phyloP scores from a whole-genome alignment of 2,113 vertebrate species.

The Oncorhynchus keta region DNA sequence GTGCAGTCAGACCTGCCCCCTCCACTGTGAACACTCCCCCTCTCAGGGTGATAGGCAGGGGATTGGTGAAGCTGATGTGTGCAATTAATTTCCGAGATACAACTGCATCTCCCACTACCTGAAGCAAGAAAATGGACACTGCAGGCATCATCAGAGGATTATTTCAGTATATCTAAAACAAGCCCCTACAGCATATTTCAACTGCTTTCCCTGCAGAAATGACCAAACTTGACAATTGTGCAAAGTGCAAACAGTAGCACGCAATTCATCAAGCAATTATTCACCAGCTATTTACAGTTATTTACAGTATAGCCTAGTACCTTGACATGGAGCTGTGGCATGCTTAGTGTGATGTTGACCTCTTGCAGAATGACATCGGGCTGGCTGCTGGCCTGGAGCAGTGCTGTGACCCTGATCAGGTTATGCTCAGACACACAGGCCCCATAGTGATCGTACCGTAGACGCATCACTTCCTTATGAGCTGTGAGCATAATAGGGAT shows the following conservation, averaged over 20 bases:
- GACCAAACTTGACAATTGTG: too few relatives aligned
- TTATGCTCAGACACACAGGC: slow-evolving; percentile 67
- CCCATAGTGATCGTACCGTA: slow-evolving; percentile 70
- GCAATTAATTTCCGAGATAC: slow-evolving; percentile 45
- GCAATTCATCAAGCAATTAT: too few relatives aligned
- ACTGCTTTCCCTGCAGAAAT: slow-evolving; percentile 29
- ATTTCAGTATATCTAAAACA: too few relatives aligned
- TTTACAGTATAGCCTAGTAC: slow-evolving; percentile 35
- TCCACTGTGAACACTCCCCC: slow-evolving; percentile 74
- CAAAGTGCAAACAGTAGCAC: too few relatives aligned
- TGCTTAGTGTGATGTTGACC: slow-evolving; percentile 67
- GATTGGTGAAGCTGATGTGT: slow-evolving; percentile 72
- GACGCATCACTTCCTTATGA: slow-evolving; percentile 70
- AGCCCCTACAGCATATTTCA: too few relatives aligned
- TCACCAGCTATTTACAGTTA: too few relatives aligned
- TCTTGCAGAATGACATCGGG: slow-evolving; percentile 53
- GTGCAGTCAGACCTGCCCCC: slow-evolving; percentile 69
- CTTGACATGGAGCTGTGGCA: slow-evolving; percentile 66
- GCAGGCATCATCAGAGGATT: background rate
- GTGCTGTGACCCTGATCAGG: slow-evolving; percentile 67
- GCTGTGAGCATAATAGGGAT: slow-evolving; percentile 36
- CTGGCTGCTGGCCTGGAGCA: slow-evolving; percentile 47
- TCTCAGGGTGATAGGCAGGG: slow-evolving; percentile 68
- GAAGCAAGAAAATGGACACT: background rate
- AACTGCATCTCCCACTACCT: slow-evolving; percentile 64